phyloP scores from a whole-genome alignment of 2,888 invertebrate genomes.

The Cheiracanthium punctorium region DNA sequence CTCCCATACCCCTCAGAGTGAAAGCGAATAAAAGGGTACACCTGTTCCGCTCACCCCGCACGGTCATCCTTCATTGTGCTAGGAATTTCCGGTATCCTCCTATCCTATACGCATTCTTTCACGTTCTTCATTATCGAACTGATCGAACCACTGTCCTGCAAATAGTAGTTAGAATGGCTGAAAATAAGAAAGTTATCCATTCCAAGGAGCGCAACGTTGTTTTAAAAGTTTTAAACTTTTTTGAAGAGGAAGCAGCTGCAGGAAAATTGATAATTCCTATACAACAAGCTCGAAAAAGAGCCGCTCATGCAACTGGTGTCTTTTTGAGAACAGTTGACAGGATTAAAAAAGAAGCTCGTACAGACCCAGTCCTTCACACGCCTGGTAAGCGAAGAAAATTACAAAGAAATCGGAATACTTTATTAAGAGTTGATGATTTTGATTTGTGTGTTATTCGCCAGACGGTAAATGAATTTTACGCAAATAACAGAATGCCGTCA shows the following conservation, averaged over 20 bases:
- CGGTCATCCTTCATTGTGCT: too few relatives aligned
- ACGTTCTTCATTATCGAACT: too few relatives aligned
- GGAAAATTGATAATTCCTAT: neutral
- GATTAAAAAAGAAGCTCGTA: neutral
- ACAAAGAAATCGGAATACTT: neutral
- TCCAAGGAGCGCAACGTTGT: neutral
- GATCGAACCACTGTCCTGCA: too few relatives aligned
- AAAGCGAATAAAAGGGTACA: too few relatives aligned
- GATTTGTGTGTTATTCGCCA: neutral
- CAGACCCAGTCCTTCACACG: neutral
- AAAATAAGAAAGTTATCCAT: neutral
- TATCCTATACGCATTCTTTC: too few relatives aligned
- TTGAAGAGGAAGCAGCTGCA: neutral
- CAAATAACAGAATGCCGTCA: neutral
- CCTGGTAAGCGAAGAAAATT: neutral
- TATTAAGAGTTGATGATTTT: neutral
- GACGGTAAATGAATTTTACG: neutral
- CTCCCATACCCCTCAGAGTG: too few relatives aligned
- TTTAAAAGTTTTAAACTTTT: neutral
- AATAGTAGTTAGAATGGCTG: too few relatives aligned
- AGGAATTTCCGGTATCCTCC: too few relatives aligned
- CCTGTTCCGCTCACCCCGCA: too few relatives aligned
- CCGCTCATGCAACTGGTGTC: neutral
- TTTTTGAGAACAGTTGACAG: neutral
- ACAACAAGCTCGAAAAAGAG: neutral